Evolutionary conservation across 2,888 invertebrate species (phyloP).

Genomic region (Mayetiola destructor): DNA sequence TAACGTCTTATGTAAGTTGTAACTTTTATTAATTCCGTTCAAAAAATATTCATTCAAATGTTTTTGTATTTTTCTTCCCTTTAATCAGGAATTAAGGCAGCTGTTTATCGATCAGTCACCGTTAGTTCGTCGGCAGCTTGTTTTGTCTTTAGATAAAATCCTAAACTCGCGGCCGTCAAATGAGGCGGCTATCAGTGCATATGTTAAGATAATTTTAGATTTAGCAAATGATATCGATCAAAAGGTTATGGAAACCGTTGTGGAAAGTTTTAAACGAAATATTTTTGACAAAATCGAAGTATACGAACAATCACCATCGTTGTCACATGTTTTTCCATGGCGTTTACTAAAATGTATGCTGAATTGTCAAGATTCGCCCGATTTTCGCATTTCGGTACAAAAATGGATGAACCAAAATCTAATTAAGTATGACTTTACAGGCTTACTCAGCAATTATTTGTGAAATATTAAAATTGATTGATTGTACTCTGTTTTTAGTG

Average conservation of each 20-base stretch:
- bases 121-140: conserved; percentile 4
- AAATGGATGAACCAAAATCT: conserved; percentile 10
- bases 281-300: conserved; percentile 10
- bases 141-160: background rate
- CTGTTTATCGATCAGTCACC: conserved; percentile 6
- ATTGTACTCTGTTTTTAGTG: conserved; percentile 23
- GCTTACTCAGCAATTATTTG: background rate
- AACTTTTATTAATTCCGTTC: conserved; percentile 22
- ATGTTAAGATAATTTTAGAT: conserved; percentile 3
- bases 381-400: conserved; percentile 11
- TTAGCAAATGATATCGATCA: conserved; percentile 11
- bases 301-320: background rate
- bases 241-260: conserved; percentile 1
- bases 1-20: background rate
- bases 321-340: conserved; percentile 4
- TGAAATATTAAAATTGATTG: conserved; percentile 15
- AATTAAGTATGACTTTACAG: background rate
- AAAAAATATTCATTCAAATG: background rate
- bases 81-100: background rate
- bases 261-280: background rate
- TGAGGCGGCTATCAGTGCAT: background rate
- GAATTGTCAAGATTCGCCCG: background rate
- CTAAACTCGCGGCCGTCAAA: background rate
- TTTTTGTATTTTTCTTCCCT: background rate
- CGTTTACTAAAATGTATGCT: background rate